Evolutionary conservation across 1,140 invertebrate genomes (phyloP).

Genomic region (Nephila pilipes): DNA sequence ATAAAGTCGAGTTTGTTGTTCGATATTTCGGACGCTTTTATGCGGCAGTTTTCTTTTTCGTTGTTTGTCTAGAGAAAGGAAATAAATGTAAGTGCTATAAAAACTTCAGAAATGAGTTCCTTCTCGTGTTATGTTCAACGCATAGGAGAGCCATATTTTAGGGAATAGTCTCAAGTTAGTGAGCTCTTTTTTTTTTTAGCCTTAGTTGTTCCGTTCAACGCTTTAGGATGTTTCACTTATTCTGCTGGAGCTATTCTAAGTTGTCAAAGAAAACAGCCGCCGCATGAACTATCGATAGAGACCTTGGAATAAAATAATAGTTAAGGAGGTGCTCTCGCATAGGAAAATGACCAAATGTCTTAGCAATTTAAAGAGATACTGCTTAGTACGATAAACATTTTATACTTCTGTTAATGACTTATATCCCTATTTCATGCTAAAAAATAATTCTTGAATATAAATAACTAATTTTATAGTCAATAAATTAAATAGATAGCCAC

Average conservation of each 20-base stretch:
- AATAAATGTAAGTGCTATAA: conserved; percentile 59
- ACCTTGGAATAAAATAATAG: neutral
- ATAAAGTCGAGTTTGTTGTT: conserved; percentile 73
- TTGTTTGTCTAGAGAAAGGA: conserved; percentile 42
- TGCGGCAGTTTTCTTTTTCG: conserved; percentile 20
- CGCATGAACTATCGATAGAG: neutral
- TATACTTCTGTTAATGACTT: too few relatives aligned
- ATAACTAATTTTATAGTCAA: too few relatives aligned
- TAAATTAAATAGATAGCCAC: too few relatives aligned
- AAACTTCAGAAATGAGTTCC: conserved; percentile 62
- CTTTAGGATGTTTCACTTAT: conserved; percentile 27
- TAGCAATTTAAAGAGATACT: neutral
- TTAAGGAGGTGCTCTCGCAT: neutral
- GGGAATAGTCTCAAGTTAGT: neutral
- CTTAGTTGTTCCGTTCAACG: neutral
- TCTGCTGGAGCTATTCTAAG: neutral
- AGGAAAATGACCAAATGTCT: neutral
- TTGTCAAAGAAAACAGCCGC: neutral
- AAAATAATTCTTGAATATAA: too few relatives aligned
- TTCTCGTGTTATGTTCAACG: conserved; percentile 22
- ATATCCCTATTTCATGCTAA: too few relatives aligned
- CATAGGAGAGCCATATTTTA: conserved; percentile 30
- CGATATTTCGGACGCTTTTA: conserved; percentile 58
- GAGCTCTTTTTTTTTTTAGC: neutral
- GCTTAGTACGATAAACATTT: too few relatives aligned